Evolutionary conservation across 2,888 invertebrate genomes (phyloP), one percentile per base, ranked within the genome.

Genomic region (Sipunculus nudus): DNA sequence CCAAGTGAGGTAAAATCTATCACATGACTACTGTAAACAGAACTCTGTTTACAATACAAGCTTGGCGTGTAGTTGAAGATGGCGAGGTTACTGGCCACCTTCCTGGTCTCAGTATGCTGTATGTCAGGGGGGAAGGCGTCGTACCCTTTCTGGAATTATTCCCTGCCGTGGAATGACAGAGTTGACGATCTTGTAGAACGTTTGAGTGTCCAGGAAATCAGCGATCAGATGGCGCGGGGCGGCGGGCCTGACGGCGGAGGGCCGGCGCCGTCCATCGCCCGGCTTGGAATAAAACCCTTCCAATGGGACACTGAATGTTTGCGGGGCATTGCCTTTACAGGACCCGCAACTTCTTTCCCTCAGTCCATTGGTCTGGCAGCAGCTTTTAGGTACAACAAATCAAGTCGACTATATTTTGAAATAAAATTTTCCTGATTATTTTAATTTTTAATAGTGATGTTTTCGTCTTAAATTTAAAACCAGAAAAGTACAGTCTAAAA

Each of bases 281-380:
- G 57, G 19, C 58, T 57, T 4, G 57, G 57, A 21, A 57, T 57
- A 26, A 16, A 19, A 16, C 59, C 57, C 19, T 57, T 59, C 41
- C 38, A 26, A 26, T 57, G 57, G 57, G 38, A 59, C 57, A 59
- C 57, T 2, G 57, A 57, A 31, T 57, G 57, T 46, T 46, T 57
- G 5, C 31, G 40, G 10, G 57, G 57, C 16, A 26, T n/a, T 38
- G 57, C 19, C 23, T n/a, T 61, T 5, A 57, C 58, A 26, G 57
- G 57, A 4, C 35, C 54, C 10, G 57, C 57, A 21, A 57, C 57
- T 8, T 57, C 57, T 16, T 57, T 57, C 29, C 57, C 57, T n/a
- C 35, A 57, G 29, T 56, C 57, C 19, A 40, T 57, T 29, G 57
- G 57, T 19, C 39, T 57, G 25, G 35, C 58, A 4, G 57, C 57